These are phyloP conservation scores for Castor canadensis DNA, from an alignment of 2,113 vertebrate genomes.

Conservation along the genomic window DNA sequence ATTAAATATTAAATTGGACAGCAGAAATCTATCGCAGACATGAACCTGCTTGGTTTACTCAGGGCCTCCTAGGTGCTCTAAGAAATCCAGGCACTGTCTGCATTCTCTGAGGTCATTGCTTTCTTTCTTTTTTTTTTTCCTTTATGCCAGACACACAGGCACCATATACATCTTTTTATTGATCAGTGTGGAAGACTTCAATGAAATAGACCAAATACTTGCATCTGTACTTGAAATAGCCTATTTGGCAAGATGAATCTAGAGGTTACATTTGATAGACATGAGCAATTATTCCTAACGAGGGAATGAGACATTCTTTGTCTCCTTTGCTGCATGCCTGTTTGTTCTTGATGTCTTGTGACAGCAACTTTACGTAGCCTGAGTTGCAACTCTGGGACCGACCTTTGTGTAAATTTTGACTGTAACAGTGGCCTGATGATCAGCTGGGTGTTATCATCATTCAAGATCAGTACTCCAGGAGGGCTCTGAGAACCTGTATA, in stretches of 20 bases:
- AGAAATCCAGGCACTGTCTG: conserved; percentile 49
- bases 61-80: conserved; percentile 6
- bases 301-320: not conserved
- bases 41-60: conserved; percentile 58
- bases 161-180: conserved; percentile 65
- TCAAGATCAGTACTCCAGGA: not conserved
- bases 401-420: conserved; percentile 53
- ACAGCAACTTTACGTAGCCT: conserved; percentile 21
- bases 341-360: conserved; percentile 69
- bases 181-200: conserved; percentile 60
- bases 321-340: not conserved
- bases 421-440: not conserved
- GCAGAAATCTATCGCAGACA: conserved; percentile 62
- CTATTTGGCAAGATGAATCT: conserved; percentile 61
- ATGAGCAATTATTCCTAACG: conserved; percentile 48
- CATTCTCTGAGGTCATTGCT: conserved; percentile 63
- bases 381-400: not conserved
- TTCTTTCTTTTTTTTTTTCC: conserved; percentile 16
- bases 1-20: conserved; percentile 79
- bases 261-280: conserved; percentile 75
- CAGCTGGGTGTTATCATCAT: conserved; percentile 60
- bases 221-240: conserved; percentile 49
- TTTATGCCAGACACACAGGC: conserved; percentile 73
- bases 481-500: not conserved
- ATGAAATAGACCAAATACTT: conserved; percentile 69